phyloP scores from a whole-genome alignment of 2,113 vertebrate genomes.

The Rhinoderma darwinii region DNA sequence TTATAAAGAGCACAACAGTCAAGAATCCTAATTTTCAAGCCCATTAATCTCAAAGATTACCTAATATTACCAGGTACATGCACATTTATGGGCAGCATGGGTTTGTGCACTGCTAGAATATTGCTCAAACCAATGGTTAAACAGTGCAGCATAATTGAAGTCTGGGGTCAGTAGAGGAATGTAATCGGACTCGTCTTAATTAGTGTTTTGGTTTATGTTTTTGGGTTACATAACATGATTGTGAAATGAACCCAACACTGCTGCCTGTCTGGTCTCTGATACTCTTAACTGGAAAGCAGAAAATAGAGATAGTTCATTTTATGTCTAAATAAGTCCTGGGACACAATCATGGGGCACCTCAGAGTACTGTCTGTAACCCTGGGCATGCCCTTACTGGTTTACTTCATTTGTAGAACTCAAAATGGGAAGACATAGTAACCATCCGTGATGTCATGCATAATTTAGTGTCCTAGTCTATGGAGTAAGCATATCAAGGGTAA shows the following conservation, averaged over 20 bases:
- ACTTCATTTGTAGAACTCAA: conserved; percentile 24
- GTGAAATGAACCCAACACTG: background rate
- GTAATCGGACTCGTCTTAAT: background rate
- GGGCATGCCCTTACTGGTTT: conserved; percentile 1
- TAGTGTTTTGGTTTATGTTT: conserved; percentile 1
- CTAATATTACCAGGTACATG: background rate
- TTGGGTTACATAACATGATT: conserved; percentile 12
- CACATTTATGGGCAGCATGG: background rate
- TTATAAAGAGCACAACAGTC: background rate
- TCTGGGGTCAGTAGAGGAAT: background rate
- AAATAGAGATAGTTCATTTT: background rate
- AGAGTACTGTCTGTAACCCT: background rate
- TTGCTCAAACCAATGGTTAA: background rate
- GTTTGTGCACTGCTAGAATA: background rate
- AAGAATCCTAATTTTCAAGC: background rate
- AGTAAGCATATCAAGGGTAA: background rate
- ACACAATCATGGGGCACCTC: background rate
- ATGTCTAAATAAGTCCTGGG: conserved; percentile 23
- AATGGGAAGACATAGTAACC: background rate
- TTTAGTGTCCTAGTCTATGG: background rate
- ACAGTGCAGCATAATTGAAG: background rate
- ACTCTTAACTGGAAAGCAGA: background rate
- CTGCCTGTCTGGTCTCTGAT: background rate
- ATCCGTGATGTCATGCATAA: background rate
- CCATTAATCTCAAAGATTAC: background rate